These are phyloP conservation scores for Formica exsecta DNA, from an alignment of 1,140 invertebrate species.

Conservation along the genomic window DNA sequence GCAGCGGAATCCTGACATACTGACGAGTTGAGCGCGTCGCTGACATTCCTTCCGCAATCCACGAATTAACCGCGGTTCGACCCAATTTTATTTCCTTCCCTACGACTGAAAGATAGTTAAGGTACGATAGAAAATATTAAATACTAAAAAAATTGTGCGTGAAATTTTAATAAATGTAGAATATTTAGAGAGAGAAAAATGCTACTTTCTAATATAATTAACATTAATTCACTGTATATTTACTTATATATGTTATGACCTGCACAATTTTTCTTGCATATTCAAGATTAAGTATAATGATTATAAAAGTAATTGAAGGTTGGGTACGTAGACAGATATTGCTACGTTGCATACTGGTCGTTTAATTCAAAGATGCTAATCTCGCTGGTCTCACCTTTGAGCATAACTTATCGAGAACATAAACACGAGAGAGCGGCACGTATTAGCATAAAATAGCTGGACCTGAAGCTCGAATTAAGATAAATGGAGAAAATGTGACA, in stretches of 20 bases:
- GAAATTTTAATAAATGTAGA: background rate
- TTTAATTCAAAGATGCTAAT: constrained; percentile 71
- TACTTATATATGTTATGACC: background rate
- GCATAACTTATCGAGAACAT: constrained; percentile 69
- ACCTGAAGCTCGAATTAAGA: constrained; percentile 35
- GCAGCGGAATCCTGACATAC: background rate
- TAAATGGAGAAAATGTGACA: constrained; percentile 3
- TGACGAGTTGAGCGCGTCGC: background rate
- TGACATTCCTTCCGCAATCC: constrained; percentile 55
- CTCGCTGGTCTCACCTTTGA: constrained; percentile 38
- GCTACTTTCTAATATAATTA: background rate
- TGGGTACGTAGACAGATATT: background rate
- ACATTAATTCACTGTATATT: background rate
- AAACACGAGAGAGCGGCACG: constrained; percentile 51
- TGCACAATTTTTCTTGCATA: background rate
- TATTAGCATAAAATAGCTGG: constrained; percentile 69
- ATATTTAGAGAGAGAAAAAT: background rate
- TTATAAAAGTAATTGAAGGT: constrained; percentile 33
- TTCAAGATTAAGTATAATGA: constrained; percentile 26
- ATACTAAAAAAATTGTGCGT: background rate
- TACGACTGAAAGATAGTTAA: background rate
- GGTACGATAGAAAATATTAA: background rate
- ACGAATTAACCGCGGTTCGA: constrained; percentile 29
- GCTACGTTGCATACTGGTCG: constrained; percentile 25
- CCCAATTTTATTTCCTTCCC: constrained; percentile 4